Evolutionary conservation across 2,888 invertebrate species (phyloP), one percentile per base, ranked within the genome.

Genomic region (Nomada flava): DNA sequence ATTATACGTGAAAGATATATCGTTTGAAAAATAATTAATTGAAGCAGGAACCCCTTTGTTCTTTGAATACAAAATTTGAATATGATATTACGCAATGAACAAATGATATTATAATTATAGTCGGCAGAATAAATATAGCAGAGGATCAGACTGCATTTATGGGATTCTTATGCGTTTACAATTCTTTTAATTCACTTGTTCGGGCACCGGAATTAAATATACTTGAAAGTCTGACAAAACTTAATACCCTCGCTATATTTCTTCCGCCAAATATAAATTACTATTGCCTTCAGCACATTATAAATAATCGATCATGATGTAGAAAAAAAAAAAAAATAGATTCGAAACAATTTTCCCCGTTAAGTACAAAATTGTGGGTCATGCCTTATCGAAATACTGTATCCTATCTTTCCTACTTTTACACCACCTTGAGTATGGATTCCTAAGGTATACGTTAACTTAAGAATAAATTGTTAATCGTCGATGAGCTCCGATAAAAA

Each of bases 301-400:
- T 81, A 85, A 86, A 86, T 86, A 83, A 70, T 81, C 63, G 53
- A 84, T 81, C 69, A 75, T 60, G 60, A 74, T 85, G 52, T 60
- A 78, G n/a, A 74, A 79, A 78, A 62, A 47, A 57, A 47, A 57
- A 57, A 11, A 26, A 57, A 13, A 60, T 71, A 52, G 42, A 53
- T 77, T 81, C 55, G 72, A 76, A 68, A 76, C 65, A 74, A 75
- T 76, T 83, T 86, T 59, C 52, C 63, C 64, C 29, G 55, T 87
- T 86, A 88, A 88, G 87, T 88, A 88, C 86, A 87, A 86, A 85
- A 81, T 86, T 71, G 26, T 68, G 76, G 50, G 73, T 79, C 52
- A 68, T 67, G 71, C 67, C 68, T 78, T 79, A 72, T 80, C n/a
- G 53, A 86, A 82, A 84, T 86, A 84, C 84, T 86, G 77, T 74